Conservation (phyloP, 2,888 invertebrate genomes). For the Labia minor region DNA sequence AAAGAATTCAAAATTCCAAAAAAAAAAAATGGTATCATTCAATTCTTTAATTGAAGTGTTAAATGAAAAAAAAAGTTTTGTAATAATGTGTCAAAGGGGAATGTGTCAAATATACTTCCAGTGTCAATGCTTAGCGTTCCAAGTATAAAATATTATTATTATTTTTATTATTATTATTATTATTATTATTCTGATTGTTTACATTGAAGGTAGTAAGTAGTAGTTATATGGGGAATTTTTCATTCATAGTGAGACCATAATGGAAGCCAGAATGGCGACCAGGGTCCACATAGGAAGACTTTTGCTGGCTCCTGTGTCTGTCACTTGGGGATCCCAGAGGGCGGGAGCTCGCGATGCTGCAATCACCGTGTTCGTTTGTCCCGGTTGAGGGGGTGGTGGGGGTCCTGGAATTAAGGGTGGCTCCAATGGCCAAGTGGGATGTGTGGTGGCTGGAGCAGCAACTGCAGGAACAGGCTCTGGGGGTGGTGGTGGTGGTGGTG, state of each 20-base stretch:
- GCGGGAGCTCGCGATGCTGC: neutral
- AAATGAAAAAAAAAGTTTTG: too few species aligned
- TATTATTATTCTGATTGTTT: neutral
- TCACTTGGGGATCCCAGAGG: neutral
- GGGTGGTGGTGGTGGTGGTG: neutral
- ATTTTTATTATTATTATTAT: too few species aligned
- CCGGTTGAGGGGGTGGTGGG: neutral
- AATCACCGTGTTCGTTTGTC: neutral
- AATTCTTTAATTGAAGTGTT: too few species aligned
- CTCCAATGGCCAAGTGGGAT: neutral
- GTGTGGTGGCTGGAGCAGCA: neutral
- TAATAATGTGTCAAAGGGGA: too few species aligned
- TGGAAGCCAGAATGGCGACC: neutral
- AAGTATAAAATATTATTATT: neutral
- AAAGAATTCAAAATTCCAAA: too few species aligned
- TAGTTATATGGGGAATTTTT: too few species aligned
- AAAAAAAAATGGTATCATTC: too few species aligned
- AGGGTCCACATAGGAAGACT: constrained; percentile 1
- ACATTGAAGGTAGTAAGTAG: too few species aligned
- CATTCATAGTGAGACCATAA: neutral
- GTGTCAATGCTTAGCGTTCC: too few species aligned
- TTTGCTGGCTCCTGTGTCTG: neutral
- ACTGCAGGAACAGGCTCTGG: neutral
- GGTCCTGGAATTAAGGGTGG: neutral
- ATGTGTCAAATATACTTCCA: too few species aligned